These are phyloP conservation scores for Mactromeris polynyma DNA, from an alignment of 2,888 invertebrate genomes.

Conservation along the genomic window DNA sequence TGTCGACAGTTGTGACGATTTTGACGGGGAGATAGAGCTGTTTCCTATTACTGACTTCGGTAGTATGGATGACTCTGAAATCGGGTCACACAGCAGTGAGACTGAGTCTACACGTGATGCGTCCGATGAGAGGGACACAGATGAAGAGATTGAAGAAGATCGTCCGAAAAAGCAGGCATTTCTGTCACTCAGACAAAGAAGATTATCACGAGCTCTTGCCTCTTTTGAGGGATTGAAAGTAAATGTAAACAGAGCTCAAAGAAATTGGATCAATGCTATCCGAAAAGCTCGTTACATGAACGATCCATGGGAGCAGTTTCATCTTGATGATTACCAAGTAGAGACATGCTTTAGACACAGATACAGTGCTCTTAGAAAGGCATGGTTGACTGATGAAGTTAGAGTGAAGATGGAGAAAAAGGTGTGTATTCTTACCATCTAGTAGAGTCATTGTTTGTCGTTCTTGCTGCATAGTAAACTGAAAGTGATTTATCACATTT, in stretches of 20 bases:
- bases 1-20: constrained; percentile 60
- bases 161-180: constrained; percentile 69
- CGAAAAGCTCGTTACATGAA: constrained; percentile 81
- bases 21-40: constrained; percentile 78
- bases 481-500: too few relatives aligned
- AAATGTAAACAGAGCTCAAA: constrained; percentile 65
- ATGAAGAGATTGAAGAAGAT: constrained; percentile 55
- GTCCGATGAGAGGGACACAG: constrained; percentile 71
- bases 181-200: constrained; percentile 81
- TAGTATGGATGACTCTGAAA: constrained; percentile 64
- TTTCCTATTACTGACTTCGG: constrained; percentile 79
- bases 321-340: constrained; percentile 87
- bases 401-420: constrained; percentile 88
- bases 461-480: neutral
- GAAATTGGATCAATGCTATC: constrained; percentile 83
- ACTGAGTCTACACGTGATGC: constrained; percentile 66
- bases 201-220: constrained; percentile 76
- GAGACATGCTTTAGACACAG: constrained; percentile 88
- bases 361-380: constrained; percentile 88
- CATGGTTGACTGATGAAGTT: constrained; percentile 88
- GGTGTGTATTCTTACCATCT: constrained; percentile 74
- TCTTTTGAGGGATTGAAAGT: constrained; percentile 63
- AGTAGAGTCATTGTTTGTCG: neutral
- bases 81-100: constrained; percentile 59
- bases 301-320: constrained; percentile 89